Conservation (phyloP, 92 coral and sea anemone genomes). For the Palythoa grandiflora region DNA sequence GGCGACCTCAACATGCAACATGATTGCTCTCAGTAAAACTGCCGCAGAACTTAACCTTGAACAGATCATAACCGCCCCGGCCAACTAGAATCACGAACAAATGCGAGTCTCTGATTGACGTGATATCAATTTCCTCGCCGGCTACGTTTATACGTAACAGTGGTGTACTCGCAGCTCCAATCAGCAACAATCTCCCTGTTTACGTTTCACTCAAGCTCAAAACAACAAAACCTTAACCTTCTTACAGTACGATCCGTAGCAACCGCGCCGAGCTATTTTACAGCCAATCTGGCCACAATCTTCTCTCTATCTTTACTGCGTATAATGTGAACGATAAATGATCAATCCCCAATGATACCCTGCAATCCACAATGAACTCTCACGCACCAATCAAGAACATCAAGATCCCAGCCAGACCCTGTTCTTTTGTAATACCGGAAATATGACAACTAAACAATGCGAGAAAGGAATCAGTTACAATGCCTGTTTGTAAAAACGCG, state of each 20-base stretch:
- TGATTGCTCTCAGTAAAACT: constrained; percentile 26
- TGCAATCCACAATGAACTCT: constrained; percentile 20
- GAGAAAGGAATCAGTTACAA: background rate
- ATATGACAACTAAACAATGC: background rate
- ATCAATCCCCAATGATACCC: constrained; percentile 18
- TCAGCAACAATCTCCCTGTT: constrained; percentile 12
- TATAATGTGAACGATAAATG: constrained; percentile 11
- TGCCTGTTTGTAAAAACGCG: background rate
- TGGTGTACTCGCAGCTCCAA: background rate
- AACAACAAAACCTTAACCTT: constrained; percentile 2
- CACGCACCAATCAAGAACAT: constrained; percentile 46
- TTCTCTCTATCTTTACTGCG: background rate
- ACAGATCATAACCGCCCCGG: background rate
- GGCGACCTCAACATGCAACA: constrained; percentile 48
- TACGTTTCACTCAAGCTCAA: constrained; percentile 5
- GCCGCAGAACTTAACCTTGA: constrained; percentile 43
- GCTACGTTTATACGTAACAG: background rate
- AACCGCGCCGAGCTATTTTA: background rate
- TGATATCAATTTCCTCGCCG: background rate
- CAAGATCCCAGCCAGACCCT: constrained; percentile 32
- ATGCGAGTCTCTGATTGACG: background rate
- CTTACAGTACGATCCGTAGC: constrained; percentile 4
- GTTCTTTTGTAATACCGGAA: constrained; percentile 22
- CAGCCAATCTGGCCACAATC: constrained; percentile 11
- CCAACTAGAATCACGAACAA: background rate